These are phyloP conservation scores for Paramormyrops kingsleyae DNA, from an alignment of 2,113 vertebrate species.

Conservation along the genomic window DNA sequence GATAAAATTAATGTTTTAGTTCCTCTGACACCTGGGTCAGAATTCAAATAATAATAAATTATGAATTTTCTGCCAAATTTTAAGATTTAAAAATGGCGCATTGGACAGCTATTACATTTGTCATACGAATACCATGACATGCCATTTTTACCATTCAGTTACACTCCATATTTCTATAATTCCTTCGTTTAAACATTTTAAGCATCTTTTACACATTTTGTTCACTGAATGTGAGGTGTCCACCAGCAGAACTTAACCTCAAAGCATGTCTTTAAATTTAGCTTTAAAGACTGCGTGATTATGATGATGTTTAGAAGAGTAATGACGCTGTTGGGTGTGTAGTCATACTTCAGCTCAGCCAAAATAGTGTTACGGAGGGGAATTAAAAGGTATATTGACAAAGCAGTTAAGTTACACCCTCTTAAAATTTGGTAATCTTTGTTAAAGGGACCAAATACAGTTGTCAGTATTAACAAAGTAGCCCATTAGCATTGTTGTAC, in stretches of 20 bases:
- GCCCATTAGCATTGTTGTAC: not conserved
- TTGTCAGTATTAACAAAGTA: slow-evolving; percentile 1
- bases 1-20: not conserved
- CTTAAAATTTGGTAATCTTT: not conserved
- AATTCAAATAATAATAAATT: not conserved
- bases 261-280: slow-evolving; percentile 5
- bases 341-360: not conserved
- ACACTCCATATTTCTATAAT: not conserved
- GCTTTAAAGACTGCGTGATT: not conserved
- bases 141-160: not conserved
- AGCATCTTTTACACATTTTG: not conserved
- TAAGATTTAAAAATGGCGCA: not conserved
- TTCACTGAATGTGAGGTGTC: not conserved
- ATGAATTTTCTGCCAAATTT: not conserved
- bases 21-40: not conserved
- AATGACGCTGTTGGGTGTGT: not conserved
- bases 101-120: not conserved
- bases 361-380: not conserved
- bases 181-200: not conserved
- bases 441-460: slow-evolving; percentile 7
- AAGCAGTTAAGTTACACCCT: not conserved
- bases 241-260: not conserved
- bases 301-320: not conserved
- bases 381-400: not conserved
- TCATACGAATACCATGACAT: not conserved